Evolutionary conservation across 2,797 vertebrate genomes (phyloP).

Genomic region (Melanotaenia pygmaea): DNA sequence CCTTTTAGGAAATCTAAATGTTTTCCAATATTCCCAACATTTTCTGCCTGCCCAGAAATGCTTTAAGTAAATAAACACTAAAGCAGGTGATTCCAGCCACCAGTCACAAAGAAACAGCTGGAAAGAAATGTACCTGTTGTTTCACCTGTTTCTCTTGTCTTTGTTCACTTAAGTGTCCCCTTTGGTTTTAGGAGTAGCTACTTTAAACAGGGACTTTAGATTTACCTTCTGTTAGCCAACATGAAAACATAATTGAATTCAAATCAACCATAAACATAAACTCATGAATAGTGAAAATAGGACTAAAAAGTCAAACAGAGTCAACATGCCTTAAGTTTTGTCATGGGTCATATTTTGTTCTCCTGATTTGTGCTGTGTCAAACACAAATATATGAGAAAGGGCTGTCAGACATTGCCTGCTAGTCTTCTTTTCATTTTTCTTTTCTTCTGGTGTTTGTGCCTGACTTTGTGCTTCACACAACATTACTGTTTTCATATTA

Average conservation of each 20-base stretch:
- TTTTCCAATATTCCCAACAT: neutral
- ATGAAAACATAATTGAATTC: neutral
- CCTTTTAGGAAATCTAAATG: too few relatives aligned
- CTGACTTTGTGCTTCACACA: neutral
- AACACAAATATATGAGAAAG: neutral
- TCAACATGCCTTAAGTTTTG: neutral
- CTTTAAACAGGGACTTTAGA: neutral
- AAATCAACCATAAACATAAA: neutral
- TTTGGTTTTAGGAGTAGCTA: neutral
- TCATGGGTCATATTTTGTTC: neutral
- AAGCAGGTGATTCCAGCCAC: neutral
- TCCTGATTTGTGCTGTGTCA: neutral
- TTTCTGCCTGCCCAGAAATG: neutral
- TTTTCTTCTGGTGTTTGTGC: neutral
- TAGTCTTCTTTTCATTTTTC: too few relatives aligned
- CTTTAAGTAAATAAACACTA: neutral
- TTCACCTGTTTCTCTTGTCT: neutral
- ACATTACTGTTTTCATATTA: conserved; percentile 30
- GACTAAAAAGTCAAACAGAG: neutral
- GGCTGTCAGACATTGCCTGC: neutral
- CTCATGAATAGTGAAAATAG: neutral
- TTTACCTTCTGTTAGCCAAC: neutral
- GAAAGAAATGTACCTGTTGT: neutral
- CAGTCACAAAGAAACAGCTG: neutral
- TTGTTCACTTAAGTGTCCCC: neutral